Evolutionary conservation across 1,140 invertebrate genomes (phyloP), one percentile per base, ranked within the genome.

Genomic region (Goniozus legneri): DNA sequence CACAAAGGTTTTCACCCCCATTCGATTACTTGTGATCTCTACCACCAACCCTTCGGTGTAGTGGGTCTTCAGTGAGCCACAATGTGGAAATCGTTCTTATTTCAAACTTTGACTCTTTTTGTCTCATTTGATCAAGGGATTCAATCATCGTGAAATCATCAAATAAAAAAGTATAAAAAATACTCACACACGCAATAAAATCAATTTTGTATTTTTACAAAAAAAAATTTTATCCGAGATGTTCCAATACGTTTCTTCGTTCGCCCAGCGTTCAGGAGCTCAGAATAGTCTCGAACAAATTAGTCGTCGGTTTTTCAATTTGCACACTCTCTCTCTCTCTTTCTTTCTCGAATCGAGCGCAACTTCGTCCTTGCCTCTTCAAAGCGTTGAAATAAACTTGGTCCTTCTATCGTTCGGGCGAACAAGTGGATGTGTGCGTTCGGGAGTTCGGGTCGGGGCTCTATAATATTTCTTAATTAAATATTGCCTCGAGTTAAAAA

Each of bases 381-480:
- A 10, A 31, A 31, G 10, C 30, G n/a, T n/a, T n/a, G n/a, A 12
- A 31, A 27, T 12, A 27, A 27, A 6, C 24, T 27, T 7, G 10
- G 13, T 12, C 30, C 18, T 30, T 12, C 30, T 31, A 31, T n/a
- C 4, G 3, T 20, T n/a, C 41, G 33, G 27, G 42, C 15, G 34
- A 45, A 21, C 16, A 20, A 32, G 46, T 41, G 47, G 50, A 44
- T 22, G 31, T 27, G 21, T 45, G 46, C 42, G 32, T 22, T 14
- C 34, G 32, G 20, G 19, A 47, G 15, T 21, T 33, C 10, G 12
- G 32, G 13, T 43, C 46, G 39, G 43, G 48, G 58, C 54, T 62
- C 53, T 42, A 57, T 57, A 60, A 69, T 69, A 69, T 72, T 69
- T 71, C 69, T 72, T 69, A 71, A 72, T 72, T 72, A 71, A 72